phyloP scores from a whole-genome alignment of 2,888 invertebrate species.

The Lepidocyrtinus sp. region DNA sequence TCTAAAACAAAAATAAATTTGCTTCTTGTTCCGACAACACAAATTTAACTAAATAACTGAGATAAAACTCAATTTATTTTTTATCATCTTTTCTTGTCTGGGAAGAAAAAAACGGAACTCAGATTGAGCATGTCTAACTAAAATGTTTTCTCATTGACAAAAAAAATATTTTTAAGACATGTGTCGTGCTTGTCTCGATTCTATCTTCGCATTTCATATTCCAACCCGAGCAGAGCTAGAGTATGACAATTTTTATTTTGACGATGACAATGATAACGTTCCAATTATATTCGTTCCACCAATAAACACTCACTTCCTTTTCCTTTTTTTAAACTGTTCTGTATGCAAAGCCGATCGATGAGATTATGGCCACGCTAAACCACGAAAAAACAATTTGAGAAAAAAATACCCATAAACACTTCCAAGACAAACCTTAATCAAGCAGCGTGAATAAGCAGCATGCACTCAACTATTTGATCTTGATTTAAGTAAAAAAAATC shows the following conservation, averaged over 20 bases:
- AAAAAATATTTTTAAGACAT: conserved; percentile 1
- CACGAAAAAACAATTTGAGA: not conserved
- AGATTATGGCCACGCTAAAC: not conserved
- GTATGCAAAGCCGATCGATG: not conserved
- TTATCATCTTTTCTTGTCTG: conserved; percentile 6
- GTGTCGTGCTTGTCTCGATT: conserved; percentile 16
- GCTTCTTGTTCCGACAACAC: no score
- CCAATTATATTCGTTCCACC: not conserved
- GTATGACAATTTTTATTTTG: conserved; percentile 8
- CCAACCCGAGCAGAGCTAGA: no score
- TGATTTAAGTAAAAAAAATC: not conserved
- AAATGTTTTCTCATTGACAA: conserved; percentile 6
- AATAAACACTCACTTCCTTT: conserved; percentile 16
- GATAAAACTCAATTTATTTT: not conserved
- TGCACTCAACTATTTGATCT: not conserved
- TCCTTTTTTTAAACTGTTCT: not conserved
- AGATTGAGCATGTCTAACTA: conserved; percentile 10
- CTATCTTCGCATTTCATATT: conserved; percentile 13
- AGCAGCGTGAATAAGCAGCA: not conserved
- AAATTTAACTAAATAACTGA: conserved; percentile 15
- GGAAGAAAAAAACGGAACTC: not conserved
- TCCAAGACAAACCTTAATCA: not conserved
- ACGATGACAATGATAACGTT: conserved; percentile 5
- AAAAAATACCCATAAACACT: not conserved
- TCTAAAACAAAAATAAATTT: no score